Percentiles rank a stretch among this genome's conserved stretches.
Conservation (phyloP, 2,113 vertebrate genomes). For the Vulpes vulpes region DNA sequence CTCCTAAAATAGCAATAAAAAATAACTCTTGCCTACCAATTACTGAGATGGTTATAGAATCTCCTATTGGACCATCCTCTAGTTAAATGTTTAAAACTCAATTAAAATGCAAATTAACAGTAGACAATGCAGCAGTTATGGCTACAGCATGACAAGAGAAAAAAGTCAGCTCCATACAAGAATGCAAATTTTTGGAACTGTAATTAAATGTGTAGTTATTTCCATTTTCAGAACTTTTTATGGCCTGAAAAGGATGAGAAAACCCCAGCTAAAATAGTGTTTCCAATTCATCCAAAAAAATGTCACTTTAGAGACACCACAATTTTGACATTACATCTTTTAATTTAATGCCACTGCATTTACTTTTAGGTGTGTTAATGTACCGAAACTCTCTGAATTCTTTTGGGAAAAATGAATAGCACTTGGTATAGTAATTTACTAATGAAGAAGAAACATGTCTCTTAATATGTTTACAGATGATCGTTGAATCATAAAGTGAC, state of each 20-base stretch:
- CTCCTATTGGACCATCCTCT: conserved; percentile 64
- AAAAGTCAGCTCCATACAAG: conserved; percentile 69
- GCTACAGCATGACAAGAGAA: conserved; percentile 54
- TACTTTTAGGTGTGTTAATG: conserved; percentile 44
- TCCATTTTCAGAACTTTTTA: conserved; percentile 66
- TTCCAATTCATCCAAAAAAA: neutral
- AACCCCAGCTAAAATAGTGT: conserved; percentile 6
- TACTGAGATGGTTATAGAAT: conserved; percentile 72
- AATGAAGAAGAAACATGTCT: neutral
- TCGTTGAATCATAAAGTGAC: neutral
- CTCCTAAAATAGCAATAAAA: conserved; percentile 72
- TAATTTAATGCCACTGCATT: conserved; percentile 27
- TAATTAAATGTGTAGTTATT: conserved; percentile 78
- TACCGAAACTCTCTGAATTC: neutral
- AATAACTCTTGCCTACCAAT: conserved; percentile 68
- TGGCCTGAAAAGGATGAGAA: conserved; percentile 44
- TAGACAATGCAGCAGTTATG: conserved; percentile 54
- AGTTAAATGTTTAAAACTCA: conserved; percentile 78
- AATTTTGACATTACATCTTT: conserved; percentile 33
- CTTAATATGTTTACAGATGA: neutral
- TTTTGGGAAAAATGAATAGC: neutral
- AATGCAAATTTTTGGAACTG: conserved; percentile 72
- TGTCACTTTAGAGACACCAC: conserved; percentile 1
- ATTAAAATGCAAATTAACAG: conserved; percentile 83
- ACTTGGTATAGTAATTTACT: neutral